A percentile compares a stretch with the other conserved stretches of the same genome.
Conservation (phyloP, 2,113 vertebrate species). For the Cariama cristata region DNA sequence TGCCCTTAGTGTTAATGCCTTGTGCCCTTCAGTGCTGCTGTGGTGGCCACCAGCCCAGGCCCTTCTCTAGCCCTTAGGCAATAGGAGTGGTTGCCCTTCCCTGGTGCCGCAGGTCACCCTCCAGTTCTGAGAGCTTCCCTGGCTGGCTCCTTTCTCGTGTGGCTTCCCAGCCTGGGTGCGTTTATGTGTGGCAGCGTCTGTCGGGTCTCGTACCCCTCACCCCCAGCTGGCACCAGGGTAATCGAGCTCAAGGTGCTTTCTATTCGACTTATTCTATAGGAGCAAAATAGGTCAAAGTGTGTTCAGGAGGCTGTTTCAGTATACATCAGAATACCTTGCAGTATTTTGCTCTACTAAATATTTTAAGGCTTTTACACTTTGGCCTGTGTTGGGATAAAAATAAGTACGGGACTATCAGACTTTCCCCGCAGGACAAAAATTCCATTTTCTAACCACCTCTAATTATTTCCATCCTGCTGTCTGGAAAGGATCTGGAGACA, state of each 20-base stretch:
- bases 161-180: rapidly evolving
- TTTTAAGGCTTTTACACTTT: conserved; percentile 38
- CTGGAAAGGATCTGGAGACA: conserved; percentile 68
- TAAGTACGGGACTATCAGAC: conserved; percentile 48
- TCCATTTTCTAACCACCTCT: conserved; percentile 62
- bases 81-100: rapidly evolving
- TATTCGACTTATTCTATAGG: background rate
- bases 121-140: background rate
- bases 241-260: background rate
- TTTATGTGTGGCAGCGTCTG: background rate
- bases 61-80: background rate
- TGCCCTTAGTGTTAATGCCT: background rate
- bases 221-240: background rate
- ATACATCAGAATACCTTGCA: background rate
- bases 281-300: background rate
- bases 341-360: background rate
- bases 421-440: conserved; percentile 60
- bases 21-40: rapidly evolving
- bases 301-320: background rate
- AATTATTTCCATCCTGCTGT: conserved; percentile 70
- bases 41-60: background rate
- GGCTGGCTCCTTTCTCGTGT: rapidly evolving
- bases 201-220: background rate
- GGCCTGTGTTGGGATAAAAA: conserved; percentile 31
- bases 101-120: background rate